Evolutionary conservation across 2,797 vertebrate species (phyloP), one percentile per base, ranked within the genome.

Genomic region (Rhabdomys pumilio): DNA sequence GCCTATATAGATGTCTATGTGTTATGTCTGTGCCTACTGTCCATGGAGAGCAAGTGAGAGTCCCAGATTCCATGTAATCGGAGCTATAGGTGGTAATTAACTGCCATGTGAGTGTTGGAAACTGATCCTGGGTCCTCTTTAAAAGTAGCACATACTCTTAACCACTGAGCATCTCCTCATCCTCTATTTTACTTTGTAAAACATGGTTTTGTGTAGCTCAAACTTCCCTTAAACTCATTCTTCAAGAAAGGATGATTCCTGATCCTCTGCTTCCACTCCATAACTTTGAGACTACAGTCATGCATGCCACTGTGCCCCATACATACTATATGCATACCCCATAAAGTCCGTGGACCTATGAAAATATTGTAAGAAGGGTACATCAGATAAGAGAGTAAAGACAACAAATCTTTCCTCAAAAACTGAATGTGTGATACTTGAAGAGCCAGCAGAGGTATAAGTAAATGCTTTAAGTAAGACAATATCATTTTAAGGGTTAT

Each of bases 401-500:
- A 82, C 26, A 75, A 61, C 85, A 72, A 72, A 96, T 75, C 38
- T 83, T 94, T 87, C 47, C 38, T 61, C 75, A 47, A 73, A 90
- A 91, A 67, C 10, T 57, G 7, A 9, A 89, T 50, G 3, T 59
- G 12, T 47, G 10, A 76, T 81, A 91, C 95, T 92, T 92, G 61
- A 95, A 96, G 77, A 89, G 26, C 59, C 76, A 73, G 11, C 22
- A 17, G 3, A 93, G 1, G 22, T 22, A 63, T 69, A 86, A n/a
- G 15, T 63, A 63, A 90, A 81, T 50, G 67, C 38, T 38, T 89
- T 76, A 83, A 55, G 41, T 94, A 94, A 94, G 72, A 15, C 15
- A 67, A 7, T 67, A 34, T 67, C 38, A 24, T 75, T 26, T 95
- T 95, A 95, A 91, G 57, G 69, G 26, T 89, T 20, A 95, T 7